Percentiles rank a stretch among this genome's conserved stretches.
Conservation (phyloP, 1,140 invertebrate species). For the Hormaphis cornu region DNA sequence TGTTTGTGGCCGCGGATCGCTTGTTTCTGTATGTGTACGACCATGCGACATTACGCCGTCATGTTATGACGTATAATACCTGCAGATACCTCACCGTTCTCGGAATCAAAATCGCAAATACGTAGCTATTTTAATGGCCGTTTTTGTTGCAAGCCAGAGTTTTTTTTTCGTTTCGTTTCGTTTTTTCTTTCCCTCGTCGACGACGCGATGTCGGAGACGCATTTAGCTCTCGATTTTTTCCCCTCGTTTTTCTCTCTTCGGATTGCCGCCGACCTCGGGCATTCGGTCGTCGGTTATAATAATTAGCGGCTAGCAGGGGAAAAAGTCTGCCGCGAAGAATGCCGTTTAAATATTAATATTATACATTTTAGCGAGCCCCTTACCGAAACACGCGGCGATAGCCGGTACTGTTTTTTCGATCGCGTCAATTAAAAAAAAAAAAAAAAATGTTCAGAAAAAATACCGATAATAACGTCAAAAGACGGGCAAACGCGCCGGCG, state of each 20-base stretch:
- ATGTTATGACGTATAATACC: too few species aligned
- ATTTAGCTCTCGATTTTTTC: conserved; percentile 29
- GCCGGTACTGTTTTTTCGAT: not conserved
- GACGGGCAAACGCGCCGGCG: conserved; percentile 17
- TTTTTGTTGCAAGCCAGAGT: not conserved
- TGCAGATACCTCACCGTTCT: conserved; percentile 1
- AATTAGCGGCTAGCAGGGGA: too few species aligned
- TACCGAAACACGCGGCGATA: not conserved
- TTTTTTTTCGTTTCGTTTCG: not conserved
- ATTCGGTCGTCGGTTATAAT: not conserved
- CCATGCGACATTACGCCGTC: too few species aligned
- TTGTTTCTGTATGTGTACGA: not conserved
- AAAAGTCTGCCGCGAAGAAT: too few species aligned
- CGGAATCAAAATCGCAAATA: conserved; percentile 25
- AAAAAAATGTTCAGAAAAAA: not conserved
- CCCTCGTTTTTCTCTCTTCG: not conserved
- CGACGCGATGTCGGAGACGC: not conserved
- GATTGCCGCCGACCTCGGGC: not conserved
- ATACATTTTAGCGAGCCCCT: not conserved
- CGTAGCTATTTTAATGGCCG: conserved; percentile 29
- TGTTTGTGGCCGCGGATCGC: conserved; percentile 7
- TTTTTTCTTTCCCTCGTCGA: not conserved
- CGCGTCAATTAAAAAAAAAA: not conserved
- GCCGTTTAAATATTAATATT: not conserved
- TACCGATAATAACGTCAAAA: not conserved